A percentile compares a stretch with the other conserved stretches of the same genome.
phyloP scores from a whole-genome alignment of 2,113 vertebrate genomes.

The Platanista minor region DNA sequence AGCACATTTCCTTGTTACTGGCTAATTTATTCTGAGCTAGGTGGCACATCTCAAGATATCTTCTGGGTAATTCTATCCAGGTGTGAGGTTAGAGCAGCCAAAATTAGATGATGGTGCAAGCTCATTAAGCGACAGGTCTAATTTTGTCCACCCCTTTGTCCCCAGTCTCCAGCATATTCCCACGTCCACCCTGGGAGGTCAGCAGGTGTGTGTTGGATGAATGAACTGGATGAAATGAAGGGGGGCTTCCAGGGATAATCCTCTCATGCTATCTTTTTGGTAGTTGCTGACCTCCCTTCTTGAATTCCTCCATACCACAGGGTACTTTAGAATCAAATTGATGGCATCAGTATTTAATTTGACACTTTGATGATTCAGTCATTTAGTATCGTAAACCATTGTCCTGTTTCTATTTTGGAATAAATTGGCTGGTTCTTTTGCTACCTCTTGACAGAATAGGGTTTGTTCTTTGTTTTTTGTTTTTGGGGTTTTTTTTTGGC shows the following conservation, averaged over 20 bases:
- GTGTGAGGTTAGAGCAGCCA: background rate
- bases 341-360: constrained; percentile 59
- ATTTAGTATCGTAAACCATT: constrained; percentile 4
- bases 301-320: background rate
- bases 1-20: background rate
- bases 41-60: background rate
- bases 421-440: background rate
- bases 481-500: background rate
- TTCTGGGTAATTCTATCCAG: background rate
- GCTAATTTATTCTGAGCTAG: background rate
- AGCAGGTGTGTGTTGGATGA: background rate
- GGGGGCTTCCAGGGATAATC: background rate
- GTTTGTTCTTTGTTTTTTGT: background rate
- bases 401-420: constrained; percentile 57
- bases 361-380: constrained; percentile 32
- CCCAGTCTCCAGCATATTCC: background rate
- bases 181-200: rapidly evolving
- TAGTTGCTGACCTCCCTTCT: background rate
- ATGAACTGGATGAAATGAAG: background rate
- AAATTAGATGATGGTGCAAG: background rate
- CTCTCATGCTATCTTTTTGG: background rate
- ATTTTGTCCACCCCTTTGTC: rapidly evolving
- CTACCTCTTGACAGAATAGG: background rate
- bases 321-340: constrained; percentile 29
- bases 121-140: background rate